Evolutionary conservation across 2,888 invertebrate species (phyloP), one percentile per base, ranked within the genome.

Genomic region (Ectropis crepuscularia): DNA sequence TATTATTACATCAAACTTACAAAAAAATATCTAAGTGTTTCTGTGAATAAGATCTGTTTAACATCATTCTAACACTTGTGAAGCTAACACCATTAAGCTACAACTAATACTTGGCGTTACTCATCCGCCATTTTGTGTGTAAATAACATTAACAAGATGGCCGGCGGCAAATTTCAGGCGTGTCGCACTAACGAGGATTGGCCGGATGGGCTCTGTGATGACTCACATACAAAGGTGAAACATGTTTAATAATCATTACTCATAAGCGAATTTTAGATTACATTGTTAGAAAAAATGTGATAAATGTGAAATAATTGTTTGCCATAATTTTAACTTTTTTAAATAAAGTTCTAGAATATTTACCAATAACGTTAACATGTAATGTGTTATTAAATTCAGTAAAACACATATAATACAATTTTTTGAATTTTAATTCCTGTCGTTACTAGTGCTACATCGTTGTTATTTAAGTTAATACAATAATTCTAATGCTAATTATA

Each of bases 141-240:
- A 87, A 89, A 90, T 91, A 91, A 90, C 85, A 82, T 79, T 84
- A 81, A 84, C 88, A 89, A 86, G 73, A 85, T 85, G 86, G 86
- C 83, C 80, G 88, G 78, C 80, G 77, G 79, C 50, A 46, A 78
- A 80, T 89, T 88, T 77, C 90, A 89, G 91, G 83, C 82, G 79
- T 74, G 81, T 79, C 80, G 81, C 85, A 85, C 87, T 92, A 90
- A 89, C 87, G 89, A 79, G 78, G 90, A 88, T 83, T 87, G 88
- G 85, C 87, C 88, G 78, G 90, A 88, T 81, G 89, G 88, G 82
- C 85, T 81, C 77, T 85, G 79, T 84, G 92, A 91, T 83, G 92
- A 92, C 86, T 85, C 85, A 77, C 89, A 90, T 77, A 90, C 91
- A 54, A 91, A 92, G 92, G 92, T 92, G 91, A 92, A 75, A 87